A percentile compares a stretch with the other conserved stretches of the same genome.
These are phyloP conservation scores for Harlomillsia oculata DNA, from an alignment of 1,140 invertebrate genomes.

Conservation along the genomic window DNA sequence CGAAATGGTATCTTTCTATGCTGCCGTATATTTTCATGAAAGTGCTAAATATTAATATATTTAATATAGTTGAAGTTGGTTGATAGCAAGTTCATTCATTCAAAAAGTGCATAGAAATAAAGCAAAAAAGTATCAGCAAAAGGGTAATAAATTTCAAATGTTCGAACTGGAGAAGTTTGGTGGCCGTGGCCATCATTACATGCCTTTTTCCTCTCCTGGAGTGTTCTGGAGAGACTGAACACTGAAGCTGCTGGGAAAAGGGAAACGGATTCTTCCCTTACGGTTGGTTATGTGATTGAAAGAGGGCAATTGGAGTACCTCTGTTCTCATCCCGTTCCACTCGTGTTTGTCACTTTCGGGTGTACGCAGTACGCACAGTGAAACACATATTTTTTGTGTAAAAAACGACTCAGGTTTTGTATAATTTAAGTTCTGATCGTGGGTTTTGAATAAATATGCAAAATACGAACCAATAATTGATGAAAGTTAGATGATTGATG, in stretches of 20 bases:
- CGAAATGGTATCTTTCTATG: too few relatives aligned
- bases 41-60: too few relatives aligned
- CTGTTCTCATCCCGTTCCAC: conserved; percentile 13
- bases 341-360: background rate
- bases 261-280: conserved; percentile 7
- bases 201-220: too few relatives aligned
- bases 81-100: too few relatives aligned
- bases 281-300: conserved; percentile 27
- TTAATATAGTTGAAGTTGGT: too few relatives aligned
- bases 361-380: background rate
- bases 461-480: background rate
- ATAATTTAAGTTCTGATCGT: too few relatives aligned
- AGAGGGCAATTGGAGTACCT: conserved; percentile 30
- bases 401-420: conserved; percentile 1
- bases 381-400: background rate
- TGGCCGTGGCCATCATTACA: conserved; percentile 19
- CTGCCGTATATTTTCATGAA: too few relatives aligned
- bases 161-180: conserved; percentile 7
- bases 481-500: background rate
- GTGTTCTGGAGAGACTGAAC: conserved; percentile 1
- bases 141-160: conserved; percentile 10
- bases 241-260: conserved; percentile 4
- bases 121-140: background rate
- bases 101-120: background rate
- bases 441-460: background rate